Conservation (phyloP, 2,113 vertebrate species). For the Myanophis thanlyinensis region DNA sequence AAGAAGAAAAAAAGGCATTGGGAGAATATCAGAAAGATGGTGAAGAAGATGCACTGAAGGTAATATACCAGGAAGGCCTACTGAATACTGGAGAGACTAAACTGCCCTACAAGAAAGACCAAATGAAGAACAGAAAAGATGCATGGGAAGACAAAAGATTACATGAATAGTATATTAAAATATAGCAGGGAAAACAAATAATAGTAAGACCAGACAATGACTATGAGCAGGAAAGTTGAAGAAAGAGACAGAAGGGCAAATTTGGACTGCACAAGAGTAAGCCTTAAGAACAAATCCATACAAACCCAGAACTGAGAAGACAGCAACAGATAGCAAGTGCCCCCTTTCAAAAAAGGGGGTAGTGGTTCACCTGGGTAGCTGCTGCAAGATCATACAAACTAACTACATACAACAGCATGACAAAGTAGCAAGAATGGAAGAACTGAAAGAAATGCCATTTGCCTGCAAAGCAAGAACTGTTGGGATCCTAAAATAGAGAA, state of each 20-base stretch:
- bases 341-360: neutral
- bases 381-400: neutral
- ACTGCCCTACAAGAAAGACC: neutral
- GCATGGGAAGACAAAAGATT: neutral
- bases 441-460: neutral
- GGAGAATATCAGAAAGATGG: neutral
- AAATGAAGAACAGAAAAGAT: neutral
- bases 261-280: neutral
- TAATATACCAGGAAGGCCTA: neutral
- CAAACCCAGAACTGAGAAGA: neutral
- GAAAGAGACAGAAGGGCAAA: neutral
- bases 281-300: neutral
- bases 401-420: neutral
- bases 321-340: neutral
- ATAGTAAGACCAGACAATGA: neutral
- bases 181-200: neutral
- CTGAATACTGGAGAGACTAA: neutral
- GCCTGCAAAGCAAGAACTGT: neutral
- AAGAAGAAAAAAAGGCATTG: neutral
- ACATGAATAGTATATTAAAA: neutral
- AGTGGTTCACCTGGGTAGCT: neutral
- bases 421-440: neutral
- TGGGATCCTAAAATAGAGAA: neutral
- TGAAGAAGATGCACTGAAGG: neutral
- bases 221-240: neutral